A percentile compares a stretch with the other conserved stretches of the same genome.
Conservation (phyloP, 2,797 vertebrate species). For the Synaphobranchus kaupii region DNA sequence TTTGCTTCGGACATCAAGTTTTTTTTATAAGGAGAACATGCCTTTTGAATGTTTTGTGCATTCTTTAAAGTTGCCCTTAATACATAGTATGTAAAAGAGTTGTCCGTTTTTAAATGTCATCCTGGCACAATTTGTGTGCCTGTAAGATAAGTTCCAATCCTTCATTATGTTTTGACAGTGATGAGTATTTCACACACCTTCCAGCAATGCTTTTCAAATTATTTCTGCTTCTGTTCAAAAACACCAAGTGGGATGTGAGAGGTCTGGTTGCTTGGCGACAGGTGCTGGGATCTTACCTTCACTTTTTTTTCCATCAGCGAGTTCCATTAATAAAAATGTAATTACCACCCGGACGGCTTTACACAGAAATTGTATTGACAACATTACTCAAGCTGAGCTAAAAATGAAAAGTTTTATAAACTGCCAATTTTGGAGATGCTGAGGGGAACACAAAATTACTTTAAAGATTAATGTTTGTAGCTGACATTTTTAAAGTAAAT, state of each 20-base stretch:
- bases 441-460: not conserved
- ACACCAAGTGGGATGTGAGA: constrained; percentile 27
- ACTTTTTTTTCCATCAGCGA: constrained; percentile 35
- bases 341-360: constrained; percentile 46
- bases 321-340: constrained; percentile 44
- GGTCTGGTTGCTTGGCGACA: constrained; percentile 51
- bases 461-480: not conserved
- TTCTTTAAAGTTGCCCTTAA: not conserved
- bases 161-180: constrained; percentile 32
- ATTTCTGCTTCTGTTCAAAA: constrained; percentile 33
- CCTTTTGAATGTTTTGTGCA: not conserved
- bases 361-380: constrained; percentile 35
- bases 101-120: not conserved
- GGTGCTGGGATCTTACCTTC: constrained; percentile 41
- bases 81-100: not conserved
- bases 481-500: too few relatives aligned
- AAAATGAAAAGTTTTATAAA: not conserved
- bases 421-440: not conserved
- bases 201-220: constrained; percentile 22
- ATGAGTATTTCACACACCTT: constrained; percentile 25
- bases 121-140: not conserved
- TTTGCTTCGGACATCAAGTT: not conserved
- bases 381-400: not conserved
- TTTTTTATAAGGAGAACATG: not conserved
- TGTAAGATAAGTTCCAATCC: constrained; percentile 8